Base-by-base conservation (phyloP, 2,797 vertebrate species). In the Sebastes diploproa region DNA sequence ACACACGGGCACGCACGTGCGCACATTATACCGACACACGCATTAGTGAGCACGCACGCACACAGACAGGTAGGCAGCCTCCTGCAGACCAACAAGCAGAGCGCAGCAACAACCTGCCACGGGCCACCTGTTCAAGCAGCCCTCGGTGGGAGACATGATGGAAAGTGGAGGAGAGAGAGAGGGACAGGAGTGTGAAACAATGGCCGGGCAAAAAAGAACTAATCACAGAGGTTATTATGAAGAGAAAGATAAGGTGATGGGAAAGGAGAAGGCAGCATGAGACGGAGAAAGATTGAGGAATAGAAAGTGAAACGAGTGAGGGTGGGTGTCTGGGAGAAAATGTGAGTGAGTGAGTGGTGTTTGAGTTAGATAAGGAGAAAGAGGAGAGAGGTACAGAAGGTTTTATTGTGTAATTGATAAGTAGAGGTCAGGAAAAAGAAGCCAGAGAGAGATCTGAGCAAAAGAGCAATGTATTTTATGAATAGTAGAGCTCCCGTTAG, bases 91-190 rank as follows among this genome's bases (percentile, higher is more conserved):
- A 83, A 86, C 92, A 92, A 91, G 89, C 91, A 87, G 91, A 92
- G 89, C 92, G 75, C 91, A 85, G 89, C 86, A 80, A 81, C 90
- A 88, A 88, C 88, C 92, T 92, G 91, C 92, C 89, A 91, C 84
- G 67, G 84, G 86, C 93, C 94, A 95, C 94, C 94, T 95, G 94
- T 91, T 94, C 91, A 74, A 82, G 63, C 72, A 78, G 82, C 68
- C 75, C 83, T 80, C 83, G 16, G 84, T 50, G 75, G 86, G 86
- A 85, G 84, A 32, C 79, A 54, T 90, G 88, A 92, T 87, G 65
- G 81, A 87, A 82, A 72, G 68, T 82, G 52, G 81, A 86, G 75
- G 65, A 38, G 75, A 58, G 75, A 61, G 76, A 72, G 78, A 83
- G 86, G 60, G 77, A 75, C 50, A 64, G 58, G 73, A 81, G 83